Evolutionary conservation across 2,113 vertebrate genomes (phyloP).

Genomic region (Nothoprocta perdicaria): DNA sequence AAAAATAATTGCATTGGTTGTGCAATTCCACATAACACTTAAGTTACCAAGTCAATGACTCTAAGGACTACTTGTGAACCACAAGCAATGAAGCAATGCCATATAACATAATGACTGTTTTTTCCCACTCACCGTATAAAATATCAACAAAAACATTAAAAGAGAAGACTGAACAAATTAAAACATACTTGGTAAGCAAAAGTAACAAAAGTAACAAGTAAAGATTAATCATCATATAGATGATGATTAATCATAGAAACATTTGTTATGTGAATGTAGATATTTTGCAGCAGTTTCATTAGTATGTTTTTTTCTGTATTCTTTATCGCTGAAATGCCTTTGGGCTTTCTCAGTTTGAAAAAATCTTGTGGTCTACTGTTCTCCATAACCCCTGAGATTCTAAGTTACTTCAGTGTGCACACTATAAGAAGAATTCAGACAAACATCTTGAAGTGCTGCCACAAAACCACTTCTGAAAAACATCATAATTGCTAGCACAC

Average conservation of each 20-base stretch:
- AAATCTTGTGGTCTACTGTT: background rate
- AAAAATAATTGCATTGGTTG: fast-evolving
- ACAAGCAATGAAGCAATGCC: background rate
- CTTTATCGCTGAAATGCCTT: background rate
- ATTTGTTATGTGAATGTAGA: background rate
- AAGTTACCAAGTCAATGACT: background rate
- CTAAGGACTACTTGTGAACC: background rate
- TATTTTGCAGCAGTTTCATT: background rate
- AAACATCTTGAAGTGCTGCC: background rate
- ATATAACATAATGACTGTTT: background rate
- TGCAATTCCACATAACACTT: background rate
- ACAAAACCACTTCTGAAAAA: background rate
- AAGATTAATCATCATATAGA: background rate
- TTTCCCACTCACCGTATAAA: background rate
- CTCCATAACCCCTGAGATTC: background rate
- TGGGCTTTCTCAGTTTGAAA: background rate
- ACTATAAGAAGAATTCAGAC: background rate
- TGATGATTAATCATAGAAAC: background rate
- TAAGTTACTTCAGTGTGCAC: background rate
- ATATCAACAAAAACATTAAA: background rate
- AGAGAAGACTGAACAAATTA: background rate
- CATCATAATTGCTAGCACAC: background rate
- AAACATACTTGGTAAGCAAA: background rate
- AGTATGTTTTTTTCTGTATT: background rate
- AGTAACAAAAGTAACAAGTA: background rate